phyloP scores from a whole-genome alignment of 2,113 vertebrate genomes.

The Centropus bengalensis region DNA sequence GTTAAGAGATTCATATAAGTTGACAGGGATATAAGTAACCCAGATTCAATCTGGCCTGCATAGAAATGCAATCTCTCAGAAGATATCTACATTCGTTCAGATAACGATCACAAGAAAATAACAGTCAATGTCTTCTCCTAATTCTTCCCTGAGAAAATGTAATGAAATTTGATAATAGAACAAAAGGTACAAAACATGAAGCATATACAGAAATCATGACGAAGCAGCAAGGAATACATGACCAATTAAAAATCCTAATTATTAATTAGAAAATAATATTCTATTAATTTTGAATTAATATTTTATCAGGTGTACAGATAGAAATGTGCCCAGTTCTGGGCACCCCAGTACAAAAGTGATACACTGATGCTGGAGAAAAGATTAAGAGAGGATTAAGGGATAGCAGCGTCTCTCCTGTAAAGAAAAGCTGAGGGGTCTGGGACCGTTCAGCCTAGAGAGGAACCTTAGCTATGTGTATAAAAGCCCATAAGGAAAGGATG shows the following conservation, averaged over 20 bases:
- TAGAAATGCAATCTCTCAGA: conserved; percentile 4
- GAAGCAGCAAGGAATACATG: neutral
- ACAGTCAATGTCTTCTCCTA: neutral
- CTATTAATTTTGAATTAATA: neutral
- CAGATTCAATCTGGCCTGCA: neutral
- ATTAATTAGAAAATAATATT: neutral
- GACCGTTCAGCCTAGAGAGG: neutral
- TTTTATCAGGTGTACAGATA: neutral
- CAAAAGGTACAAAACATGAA: neutral
- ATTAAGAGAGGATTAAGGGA: neutral
- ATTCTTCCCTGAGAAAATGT: neutral
- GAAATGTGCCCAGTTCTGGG: neutral
- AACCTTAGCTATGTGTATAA: neutral
- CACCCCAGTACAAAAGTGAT: neutral
- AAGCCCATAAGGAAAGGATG: neutral
- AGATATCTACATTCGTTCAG: neutral
- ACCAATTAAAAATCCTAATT: neutral
- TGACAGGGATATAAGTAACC: conserved; percentile 36
- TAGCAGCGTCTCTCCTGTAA: neutral
- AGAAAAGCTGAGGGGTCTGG: neutral
- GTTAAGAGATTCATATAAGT: conserved; percentile 25
- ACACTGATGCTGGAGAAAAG: neutral
- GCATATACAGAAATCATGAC: neutral
- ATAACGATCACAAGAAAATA: neutral
- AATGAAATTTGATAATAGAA: neutral